phyloP scores from a whole-genome alignment of 2,113 vertebrate species.

The Nesogale talazaci region DNA sequence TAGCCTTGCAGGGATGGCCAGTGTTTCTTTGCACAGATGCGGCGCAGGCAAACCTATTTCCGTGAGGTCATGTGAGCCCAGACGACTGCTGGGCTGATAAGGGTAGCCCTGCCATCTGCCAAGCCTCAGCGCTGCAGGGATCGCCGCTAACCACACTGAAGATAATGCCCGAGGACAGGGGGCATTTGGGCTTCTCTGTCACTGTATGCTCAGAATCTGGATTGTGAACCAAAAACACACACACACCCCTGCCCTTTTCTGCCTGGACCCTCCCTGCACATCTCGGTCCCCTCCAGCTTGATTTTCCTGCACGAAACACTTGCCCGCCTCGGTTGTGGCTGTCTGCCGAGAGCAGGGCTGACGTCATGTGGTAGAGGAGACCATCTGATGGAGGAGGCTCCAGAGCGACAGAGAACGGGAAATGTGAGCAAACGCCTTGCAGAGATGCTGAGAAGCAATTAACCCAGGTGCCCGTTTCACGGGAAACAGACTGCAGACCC shows the following conservation, averaged over 20 bases:
- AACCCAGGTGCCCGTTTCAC: not conserved
- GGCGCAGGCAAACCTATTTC: constrained; percentile 55
- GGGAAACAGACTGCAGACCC: not conserved
- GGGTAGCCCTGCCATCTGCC: constrained; percentile 11
- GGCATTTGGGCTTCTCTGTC: constrained; percentile 30
- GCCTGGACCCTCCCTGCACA: not conserved
- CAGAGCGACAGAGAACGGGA: not conserved
- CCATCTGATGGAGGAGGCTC: constrained; percentile 39
- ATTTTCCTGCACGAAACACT: constrained; percentile 60
- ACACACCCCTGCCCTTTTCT: not conserved
- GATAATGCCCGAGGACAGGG: constrained; percentile 53
- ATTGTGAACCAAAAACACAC: constrained; percentile 56
- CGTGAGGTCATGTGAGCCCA: not conserved
- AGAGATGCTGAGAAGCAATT: constrained; percentile 15
- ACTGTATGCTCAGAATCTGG: constrained; percentile 43
- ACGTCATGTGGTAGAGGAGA: not conserved
- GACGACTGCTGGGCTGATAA: constrained; percentile 72
- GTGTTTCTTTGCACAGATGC: constrained; percentile 80
- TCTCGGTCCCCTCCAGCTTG: constrained; percentile 28
- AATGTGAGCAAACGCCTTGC: constrained; percentile 5
- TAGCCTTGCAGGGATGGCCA: not conserved
- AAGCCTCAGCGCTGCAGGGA: not conserved
- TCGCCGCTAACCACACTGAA: not conserved
- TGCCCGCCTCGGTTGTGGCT: constrained; percentile 44
- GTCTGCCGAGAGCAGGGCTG: constrained; percentile 39